Base-by-base conservation (phyloP, 2,113 vertebrate species). In the Tichodroma muraria region DNA sequence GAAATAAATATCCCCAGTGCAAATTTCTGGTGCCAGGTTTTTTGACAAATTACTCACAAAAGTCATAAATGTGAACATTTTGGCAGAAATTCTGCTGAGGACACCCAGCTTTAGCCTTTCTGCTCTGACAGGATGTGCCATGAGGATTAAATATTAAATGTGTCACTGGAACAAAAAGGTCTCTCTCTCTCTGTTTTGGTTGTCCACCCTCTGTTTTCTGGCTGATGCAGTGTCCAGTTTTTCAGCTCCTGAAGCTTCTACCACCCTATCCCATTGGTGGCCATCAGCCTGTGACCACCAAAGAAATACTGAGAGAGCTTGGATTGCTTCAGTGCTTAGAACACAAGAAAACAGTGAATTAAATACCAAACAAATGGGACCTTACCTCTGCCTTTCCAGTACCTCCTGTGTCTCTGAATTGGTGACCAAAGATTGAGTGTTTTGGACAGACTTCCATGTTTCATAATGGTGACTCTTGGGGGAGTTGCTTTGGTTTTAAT, bases 41-140 rank as follows among this genome's bases (percentile, higher is more conserved):
- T 78, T 82, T 84, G 88, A 66, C 37, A 42, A 40, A 77, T 95
- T 64, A 63, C 75, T 77, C 59, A 40, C 6, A 50, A 88, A 47
- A 92, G 31, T 49, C 3, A 3, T 81, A 69, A 59, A 93, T 95
- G 50, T 71, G 91, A 82, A 13, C 7, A 7, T 91, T 82, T 57
- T 94, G 61, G 80, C 49, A 90, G 96, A 93, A 65, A 33, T 92
- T 78, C 30, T 71, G 86, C 79, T 61, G 88, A 80, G 65, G 61
- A 61, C 45, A 24, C 22, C 12, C 8, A 19, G 61, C 72, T 76
- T 93, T 72, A 59, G 76, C 80, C 45, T 96, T 69, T 65, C 31
- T 91, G n/a, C 68, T 94, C 61, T 95, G 90, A 66, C 49, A 86
- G 91, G 22, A 10, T 7, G 15, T 73, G 85, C 78, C 82, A 30